phyloP scores from a whole-genome alignment of 2,113 vertebrate species.

The Gallinago jamesoni region DNA sequence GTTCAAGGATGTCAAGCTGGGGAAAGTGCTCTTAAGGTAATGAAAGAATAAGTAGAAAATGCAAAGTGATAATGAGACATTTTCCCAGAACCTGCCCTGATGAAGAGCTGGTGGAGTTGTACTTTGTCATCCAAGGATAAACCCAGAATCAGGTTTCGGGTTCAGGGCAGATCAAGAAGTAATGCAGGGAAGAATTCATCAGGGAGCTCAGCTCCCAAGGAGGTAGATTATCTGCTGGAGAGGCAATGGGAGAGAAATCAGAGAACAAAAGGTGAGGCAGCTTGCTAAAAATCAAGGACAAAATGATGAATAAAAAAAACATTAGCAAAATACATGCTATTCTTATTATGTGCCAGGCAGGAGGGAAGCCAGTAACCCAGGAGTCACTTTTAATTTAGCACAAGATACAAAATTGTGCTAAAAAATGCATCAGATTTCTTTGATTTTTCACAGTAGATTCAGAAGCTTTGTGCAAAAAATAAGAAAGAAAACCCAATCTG shows the following conservation, averaged over 20 bases:
- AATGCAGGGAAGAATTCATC: background rate
- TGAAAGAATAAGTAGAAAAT: background rate
- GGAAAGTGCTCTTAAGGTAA: slow-evolving; percentile 18
- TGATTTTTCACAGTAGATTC: background rate
- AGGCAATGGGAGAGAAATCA: background rate
- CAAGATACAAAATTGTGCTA: background rate
- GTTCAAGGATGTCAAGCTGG: background rate
- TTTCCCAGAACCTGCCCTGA: background rate
- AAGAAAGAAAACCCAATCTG: background rate
- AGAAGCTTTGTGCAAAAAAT: background rate
- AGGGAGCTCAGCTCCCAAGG: background rate
- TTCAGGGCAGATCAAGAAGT: background rate
- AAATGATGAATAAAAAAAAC: slow-evolving; percentile 9
- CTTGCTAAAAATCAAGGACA: background rate
- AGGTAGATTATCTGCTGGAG: background rate
- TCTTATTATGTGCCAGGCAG: background rate
- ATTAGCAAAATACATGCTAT: background rate
- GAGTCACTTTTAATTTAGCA: slow-evolving; percentile 7
- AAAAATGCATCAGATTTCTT: slow-evolving; percentile 3
- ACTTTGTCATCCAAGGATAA: background rate
- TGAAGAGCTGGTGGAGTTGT: background rate
- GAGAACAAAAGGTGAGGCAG: slow-evolving; percentile 22
- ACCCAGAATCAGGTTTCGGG: background rate
- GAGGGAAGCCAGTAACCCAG: background rate
- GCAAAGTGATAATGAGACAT: background rate